Evolutionary conservation across 2,797 vertebrate genomes (phyloP).

Genomic region (Liasis olivaceus): DNA sequence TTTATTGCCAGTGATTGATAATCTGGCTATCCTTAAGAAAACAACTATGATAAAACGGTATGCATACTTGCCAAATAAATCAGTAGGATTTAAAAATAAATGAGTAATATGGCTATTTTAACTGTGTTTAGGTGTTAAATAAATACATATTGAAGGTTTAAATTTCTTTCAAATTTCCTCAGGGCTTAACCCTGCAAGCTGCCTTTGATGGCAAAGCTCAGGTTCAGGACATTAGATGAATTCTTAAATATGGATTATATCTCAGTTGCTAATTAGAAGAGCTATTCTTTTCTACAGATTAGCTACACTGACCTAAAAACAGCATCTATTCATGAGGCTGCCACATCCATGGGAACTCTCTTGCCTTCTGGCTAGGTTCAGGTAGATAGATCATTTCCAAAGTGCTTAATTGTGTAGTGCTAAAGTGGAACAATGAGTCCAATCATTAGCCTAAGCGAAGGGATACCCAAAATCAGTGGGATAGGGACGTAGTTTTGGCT

Average conservation of each 20-base stretch:
- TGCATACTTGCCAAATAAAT: background rate
- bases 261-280: background rate
- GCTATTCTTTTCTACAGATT: background rate
- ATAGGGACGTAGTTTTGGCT: background rate
- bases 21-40: background rate
- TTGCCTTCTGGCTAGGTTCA: background rate
- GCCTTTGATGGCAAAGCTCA: background rate
- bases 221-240: background rate
- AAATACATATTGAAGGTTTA: background rate
- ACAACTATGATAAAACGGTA: background rate
- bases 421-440: background rate
- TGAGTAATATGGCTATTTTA: background rate
- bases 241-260: background rate
- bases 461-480: background rate
- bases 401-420: background rate
- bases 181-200: background rate
- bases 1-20: background rate
- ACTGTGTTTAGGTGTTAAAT: background rate
- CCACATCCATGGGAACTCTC: background rate
- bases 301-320: background rate
- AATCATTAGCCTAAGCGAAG: background rate
- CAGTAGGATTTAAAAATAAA: background rate
- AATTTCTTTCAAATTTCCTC: background rate
- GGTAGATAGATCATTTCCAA: background rate
- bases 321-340: background rate